These are phyloP conservation scores for Eulithis testata DNA, from an alignment of 2,888 invertebrate species.

Conservation along the genomic window DNA sequence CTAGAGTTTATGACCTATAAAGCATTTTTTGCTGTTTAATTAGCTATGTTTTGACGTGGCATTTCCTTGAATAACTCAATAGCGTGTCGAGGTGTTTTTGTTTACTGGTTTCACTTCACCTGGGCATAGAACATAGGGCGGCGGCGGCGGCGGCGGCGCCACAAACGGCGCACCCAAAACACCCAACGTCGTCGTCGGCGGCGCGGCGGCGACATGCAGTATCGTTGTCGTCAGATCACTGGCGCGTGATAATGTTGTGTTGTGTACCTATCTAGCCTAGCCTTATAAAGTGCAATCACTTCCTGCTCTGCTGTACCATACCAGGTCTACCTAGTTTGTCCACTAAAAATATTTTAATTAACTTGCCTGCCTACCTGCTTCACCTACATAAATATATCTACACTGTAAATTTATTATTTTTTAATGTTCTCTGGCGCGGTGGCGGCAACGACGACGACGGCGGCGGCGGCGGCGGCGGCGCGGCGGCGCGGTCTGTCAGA, in stretches of 20 bases:
- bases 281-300: not conserved
- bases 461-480: too few relatives aligned
- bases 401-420: too few relatives aligned
- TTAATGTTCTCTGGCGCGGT: too few relatives aligned
- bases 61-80: conserved; percentile 22
- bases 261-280: not conserved
- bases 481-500: too few relatives aligned
- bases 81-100: conserved; percentile 35
- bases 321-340: not conserved
- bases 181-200: not conserved
- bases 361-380: too few relatives aligned
- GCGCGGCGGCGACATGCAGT: not conserved
- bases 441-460: too few relatives aligned
- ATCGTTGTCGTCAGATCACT: not conserved
- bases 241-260: not conserved
- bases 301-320: not conserved
- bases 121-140: conserved; percentile 12
- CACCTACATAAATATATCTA: too few relatives aligned
- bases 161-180: not conserved
- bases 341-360: too few relatives aligned
- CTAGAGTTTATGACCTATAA: conserved; percentile 21
- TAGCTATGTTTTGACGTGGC: conserved; percentile 22
- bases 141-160: conserved; percentile 21
- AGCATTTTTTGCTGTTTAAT: conserved; percentile 25
- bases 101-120: conserved; percentile 31